Base-by-base conservation (phyloP, 1,140 invertebrate genomes). In the Drosophila orena region DNA sequence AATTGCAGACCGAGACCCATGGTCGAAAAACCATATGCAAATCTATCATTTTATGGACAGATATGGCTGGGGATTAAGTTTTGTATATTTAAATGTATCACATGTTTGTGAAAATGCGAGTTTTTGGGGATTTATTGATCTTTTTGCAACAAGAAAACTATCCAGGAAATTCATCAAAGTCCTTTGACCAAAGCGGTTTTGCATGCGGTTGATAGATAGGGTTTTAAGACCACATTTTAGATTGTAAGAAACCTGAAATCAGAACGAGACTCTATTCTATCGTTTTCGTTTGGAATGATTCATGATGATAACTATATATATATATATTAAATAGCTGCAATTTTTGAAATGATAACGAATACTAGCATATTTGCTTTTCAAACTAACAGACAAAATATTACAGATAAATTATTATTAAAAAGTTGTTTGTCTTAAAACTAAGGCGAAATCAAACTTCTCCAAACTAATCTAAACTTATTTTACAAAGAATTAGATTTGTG, bases 141-240 rank as follows among this genome's bases (percentile, higher is more conserved):
- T 14, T 37, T 37, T 14, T 38, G 30, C 35, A 42, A 20, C 47
- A 20, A 64, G 30, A 74, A 60, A 69, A 62, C 49, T 24, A 65
- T 15, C 42, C 12, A 64, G 46, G 61, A 89, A 88, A 88, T 88
- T 84, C 76, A 84, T 88, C 83, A 88, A 85, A 56, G 46, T 52
- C 47, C 44, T 54, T 34, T 56, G 14, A 55, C 17, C 44, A 81
- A 84, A 65, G 42, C 44, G 57, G 60, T 69, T 65, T 62, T 59
- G 55, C 62, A 69, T 69, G 49, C 11, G 6, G 35, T 24, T 88
- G 84, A 88, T 89, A 71, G 70, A 88, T 88, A 66, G 47, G 70
- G 68, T 79, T 83, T 79, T 88, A 83, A 88, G 59, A 52, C 79
- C 62, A 38, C 65, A 58, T 72, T 46, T 76, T 62, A 58, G 52